Evolutionary conservation across 2,888 invertebrate species (phyloP), one percentile per base, ranked within the genome.

Genomic region (Phasia obesa): DNA sequence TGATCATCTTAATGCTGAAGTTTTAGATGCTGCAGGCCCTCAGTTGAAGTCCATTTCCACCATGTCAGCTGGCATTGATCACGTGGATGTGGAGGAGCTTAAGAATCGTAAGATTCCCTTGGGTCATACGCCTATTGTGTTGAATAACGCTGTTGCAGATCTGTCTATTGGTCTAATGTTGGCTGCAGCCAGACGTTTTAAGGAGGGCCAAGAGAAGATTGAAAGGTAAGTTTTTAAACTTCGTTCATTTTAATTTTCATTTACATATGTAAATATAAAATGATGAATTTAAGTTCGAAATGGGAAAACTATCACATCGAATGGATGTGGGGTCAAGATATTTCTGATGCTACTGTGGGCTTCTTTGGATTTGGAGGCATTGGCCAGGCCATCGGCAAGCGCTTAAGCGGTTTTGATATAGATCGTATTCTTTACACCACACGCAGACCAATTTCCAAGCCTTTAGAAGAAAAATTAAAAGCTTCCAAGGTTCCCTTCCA

Each of bases 51-150:
- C 95, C 0, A 93, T 98, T 4, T 94, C 95, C 0, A 95, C 97
- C 0, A 95, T 96, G 94, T 96, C 97, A 0, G 97, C 97, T 0
- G 98, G 98, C 11, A 93, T 94, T 84, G 97, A 98, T 88, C 96
- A 96, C 86, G 93, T 98, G 17, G 96, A 97, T 88, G 86, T 96
- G 0, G 90, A 92, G 0, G 96, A 94, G 88, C 91, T 97, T 42
- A 94, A 94, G 89, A 92, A 92, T 73, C 93, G 95, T 51, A 94
- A 94, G 3, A 94, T 98, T 62, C 93, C 93, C n/a, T 92, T 98
- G 0, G 97, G 97, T 0, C 94, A 96, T 87, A 96, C 97, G 0
- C 96, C 97, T 0, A 92, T 93, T 23, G 96, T 97, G 0, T 90
- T 97, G 15, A 94, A 95, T 67, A 92, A 93, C 77, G 94, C 97